These are phyloP conservation scores for Danio choprae DNA, from an alignment of 2,797 vertebrate species.

Conservation along the genomic window DNA sequence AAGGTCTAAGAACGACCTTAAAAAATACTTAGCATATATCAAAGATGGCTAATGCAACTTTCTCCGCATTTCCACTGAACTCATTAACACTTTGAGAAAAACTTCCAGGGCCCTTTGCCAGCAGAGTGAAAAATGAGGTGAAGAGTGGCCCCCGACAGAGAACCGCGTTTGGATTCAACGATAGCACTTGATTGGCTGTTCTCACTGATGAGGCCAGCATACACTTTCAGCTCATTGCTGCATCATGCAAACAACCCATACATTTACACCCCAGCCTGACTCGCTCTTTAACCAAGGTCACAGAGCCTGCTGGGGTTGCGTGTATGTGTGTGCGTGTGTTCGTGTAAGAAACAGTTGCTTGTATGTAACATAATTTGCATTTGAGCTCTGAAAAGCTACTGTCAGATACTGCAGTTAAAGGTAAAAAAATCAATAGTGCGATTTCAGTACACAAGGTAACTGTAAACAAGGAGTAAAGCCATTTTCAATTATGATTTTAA, in stretches of 20 bases:
- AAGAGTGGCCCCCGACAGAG: slow-evolving; percentile 58
- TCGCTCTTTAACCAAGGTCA: slow-evolving; percentile 49
- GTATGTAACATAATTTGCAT: slow-evolving; percentile 31
- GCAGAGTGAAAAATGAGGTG: slow-evolving; percentile 69
- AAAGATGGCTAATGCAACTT: slow-evolving; percentile 50
- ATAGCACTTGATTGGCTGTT: slow-evolving; percentile 55
- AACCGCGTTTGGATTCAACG: slow-evolving; percentile 56
- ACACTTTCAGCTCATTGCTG: slow-evolving; percentile 41
- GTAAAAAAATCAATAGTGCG: slow-evolving; percentile 24
- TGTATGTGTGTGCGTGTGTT: slow-evolving; percentile 33
- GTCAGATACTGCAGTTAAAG: slow-evolving; percentile 21
- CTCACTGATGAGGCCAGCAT: slow-evolving; percentile 57
- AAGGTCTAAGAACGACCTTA: slow-evolving; percentile 46
- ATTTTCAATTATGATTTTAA: neutral
- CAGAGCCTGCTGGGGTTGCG: slow-evolving; percentile 2
- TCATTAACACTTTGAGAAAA: slow-evolving; percentile 63
- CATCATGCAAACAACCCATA: slow-evolving; percentile 54
- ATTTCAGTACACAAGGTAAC: slow-evolving; percentile 3
- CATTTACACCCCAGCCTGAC: slow-evolving; percentile 64
- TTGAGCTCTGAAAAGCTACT: neutral
- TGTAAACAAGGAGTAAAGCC: neutral
- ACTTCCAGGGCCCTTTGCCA: slow-evolving; percentile 69
- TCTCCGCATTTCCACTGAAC: slow-evolving; percentile 52
- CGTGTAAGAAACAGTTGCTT: slow-evolving; percentile 24
- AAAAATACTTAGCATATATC: slow-evolving; percentile 55